Evolutionary conservation across 2,888 invertebrate species (phyloP).

Genomic region (Acrobeloides nanus): DNA sequence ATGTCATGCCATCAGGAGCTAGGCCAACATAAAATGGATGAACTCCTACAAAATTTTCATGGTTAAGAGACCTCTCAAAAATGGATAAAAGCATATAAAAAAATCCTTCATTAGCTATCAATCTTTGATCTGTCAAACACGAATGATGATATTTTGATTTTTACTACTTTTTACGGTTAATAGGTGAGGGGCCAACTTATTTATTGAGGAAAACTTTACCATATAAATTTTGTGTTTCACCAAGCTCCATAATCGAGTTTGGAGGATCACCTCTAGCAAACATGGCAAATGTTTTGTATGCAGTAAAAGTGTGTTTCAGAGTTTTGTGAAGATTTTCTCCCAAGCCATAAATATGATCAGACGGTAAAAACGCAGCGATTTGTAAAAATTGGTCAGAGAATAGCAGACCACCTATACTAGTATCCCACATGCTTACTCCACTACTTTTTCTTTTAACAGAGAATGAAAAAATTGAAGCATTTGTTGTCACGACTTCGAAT

Average conservation of each 20-base stretch:
- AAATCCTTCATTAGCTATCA: no score
- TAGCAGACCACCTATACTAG: constrained; percentile 45
- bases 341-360: constrained; percentile 48
- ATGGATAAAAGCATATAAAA: no score
- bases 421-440: constrained; percentile 37
- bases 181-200: neutral
- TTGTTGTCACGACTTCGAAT: constrained; percentile 15
- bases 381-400: constrained; percentile 49
- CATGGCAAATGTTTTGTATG: constrained; percentile 45
- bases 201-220: constrained; percentile 24
- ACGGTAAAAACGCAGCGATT: constrained; percentile 43
- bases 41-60: constrained; percentile 37
- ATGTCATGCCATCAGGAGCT: constrained; percentile 44
- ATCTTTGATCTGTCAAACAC: no score
- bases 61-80: constrained; percentile 21
- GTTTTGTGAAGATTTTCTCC: constrained; percentile 48
- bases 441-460: constrained; percentile 26
- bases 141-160: no score
- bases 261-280: constrained; percentile 43
- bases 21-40: constrained; percentile 46
- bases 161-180: no score
- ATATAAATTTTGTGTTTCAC: constrained; percentile 40
- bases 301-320: constrained; percentile 43
- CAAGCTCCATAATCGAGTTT: constrained; percentile 28
- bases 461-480: constrained; percentile 33